Evolutionary conservation across 2,113 vertebrate species (phyloP).

Genomic region (Caranx melampygus): DNA sequence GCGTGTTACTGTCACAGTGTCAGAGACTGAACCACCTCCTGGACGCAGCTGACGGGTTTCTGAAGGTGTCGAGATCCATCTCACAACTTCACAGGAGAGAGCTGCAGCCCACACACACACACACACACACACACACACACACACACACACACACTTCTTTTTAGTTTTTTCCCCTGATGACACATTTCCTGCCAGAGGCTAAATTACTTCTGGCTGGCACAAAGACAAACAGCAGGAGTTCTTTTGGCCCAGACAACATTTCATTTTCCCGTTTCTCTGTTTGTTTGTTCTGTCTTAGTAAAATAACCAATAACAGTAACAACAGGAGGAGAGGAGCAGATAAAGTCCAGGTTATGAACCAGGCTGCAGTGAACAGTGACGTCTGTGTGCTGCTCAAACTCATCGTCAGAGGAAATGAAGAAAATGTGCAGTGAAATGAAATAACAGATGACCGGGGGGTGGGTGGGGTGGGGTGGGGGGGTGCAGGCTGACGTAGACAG

Average conservation of each 20-base stretch:
- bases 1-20: slow-evolving; percentile 9
- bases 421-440: neutral
- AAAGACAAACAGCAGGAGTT: slow-evolving; percentile 38
- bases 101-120: slow-evolving; percentile 13
- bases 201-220: slow-evolving; percentile 43
- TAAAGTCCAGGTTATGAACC: neutral
- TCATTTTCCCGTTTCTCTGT: slow-evolving; percentile 10
- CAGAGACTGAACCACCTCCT: slow-evolving; percentile 22
- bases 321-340: neutral
- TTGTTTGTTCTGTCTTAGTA: neutral
- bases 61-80: slow-evolving; percentile 54
- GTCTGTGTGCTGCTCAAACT: neutral
- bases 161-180: slow-evolving; percentile 34
- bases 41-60: slow-evolving; percentile 48
- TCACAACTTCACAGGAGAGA: slow-evolving; percentile 48
- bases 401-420: neutral
- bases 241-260: slow-evolving; percentile 22
- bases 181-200: slow-evolving; percentile 36
- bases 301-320: neutral
- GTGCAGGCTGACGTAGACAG: neutral
- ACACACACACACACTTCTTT: too few relatives aligned
- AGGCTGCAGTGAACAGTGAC: neutral
- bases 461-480: too few relatives aligned
- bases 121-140: neutral
- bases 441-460: neutral